These are phyloP conservation scores for Ardeotis arabs DNA, from an alignment of 2,113 vertebrate species.

Conservation along the genomic window DNA sequence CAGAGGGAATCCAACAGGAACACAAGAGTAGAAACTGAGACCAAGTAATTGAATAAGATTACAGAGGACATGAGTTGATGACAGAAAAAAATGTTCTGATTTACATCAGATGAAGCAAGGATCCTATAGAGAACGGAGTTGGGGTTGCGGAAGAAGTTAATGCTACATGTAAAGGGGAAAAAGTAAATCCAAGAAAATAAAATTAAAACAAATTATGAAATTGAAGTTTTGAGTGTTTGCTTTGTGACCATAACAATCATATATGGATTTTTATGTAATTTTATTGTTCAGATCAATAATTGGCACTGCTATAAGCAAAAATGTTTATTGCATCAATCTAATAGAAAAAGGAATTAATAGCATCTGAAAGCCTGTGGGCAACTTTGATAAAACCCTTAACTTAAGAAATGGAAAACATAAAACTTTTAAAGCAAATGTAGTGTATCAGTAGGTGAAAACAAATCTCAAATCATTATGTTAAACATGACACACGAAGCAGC, in stretches of 20 bases:
- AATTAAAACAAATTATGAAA: neutral
- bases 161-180: accelerated
- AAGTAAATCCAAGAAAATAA: neutral
- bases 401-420: neutral
- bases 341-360: neutral
- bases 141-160: neutral
- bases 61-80: neutral
- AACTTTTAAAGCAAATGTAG: neutral
- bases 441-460: neutral
- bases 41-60: neutral
- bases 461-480: neutral
- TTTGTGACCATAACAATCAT: neutral
- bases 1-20: neutral
- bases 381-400: neutral
- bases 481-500: neutral
- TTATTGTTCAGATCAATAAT: neutral
- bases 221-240: neutral
- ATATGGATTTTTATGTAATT: neutral
- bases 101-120: neutral
- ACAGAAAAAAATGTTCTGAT: neutral
- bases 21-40: neutral
- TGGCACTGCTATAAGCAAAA: neutral
- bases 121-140: neutral
- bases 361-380: neutral
- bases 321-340: neutral